Percentiles rank a stretch among this genome's conserved stretches.
Evolutionary conservation across 2,113 vertebrate genomes (phyloP).

Genomic region (Glaucomys volans): DNA sequence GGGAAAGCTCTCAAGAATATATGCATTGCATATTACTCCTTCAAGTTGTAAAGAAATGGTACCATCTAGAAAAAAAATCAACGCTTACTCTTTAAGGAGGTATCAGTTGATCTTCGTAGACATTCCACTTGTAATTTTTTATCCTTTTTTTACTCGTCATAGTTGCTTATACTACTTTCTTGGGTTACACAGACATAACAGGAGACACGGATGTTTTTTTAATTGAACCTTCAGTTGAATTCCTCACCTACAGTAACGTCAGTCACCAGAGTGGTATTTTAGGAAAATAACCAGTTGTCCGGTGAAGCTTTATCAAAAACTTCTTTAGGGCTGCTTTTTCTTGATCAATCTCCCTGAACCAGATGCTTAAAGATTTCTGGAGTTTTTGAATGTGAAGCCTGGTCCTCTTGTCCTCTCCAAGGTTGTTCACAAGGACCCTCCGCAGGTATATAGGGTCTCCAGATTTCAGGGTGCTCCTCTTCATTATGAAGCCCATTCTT

Average conservation of each 20-base stretch:
- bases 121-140: not conserved
- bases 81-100: not conserved
- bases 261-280: not conserved
- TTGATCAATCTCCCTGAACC: constrained; percentile 63
- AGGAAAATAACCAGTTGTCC: constrained; percentile 70
- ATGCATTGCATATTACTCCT: not conserved
- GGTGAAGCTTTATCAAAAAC: constrained; percentile 55
- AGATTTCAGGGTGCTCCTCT: not conserved
- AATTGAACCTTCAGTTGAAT: not conserved
- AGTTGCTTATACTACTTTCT: not conserved
- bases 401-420: constrained; percentile 67
- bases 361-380: constrained; percentile 29
- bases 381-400: constrained; percentile 61
- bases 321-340: constrained; percentile 57
- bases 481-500: not conserved
- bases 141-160: not conserved
- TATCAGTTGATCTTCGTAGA: not conserved
- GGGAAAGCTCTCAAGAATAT: not conserved
- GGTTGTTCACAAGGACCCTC: constrained; percentile 57
- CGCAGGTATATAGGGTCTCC: not conserved
- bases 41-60: not conserved
- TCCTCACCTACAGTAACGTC: not conserved
- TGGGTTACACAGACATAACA: not conserved
- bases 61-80: not conserved
- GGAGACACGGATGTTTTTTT: not conserved